Evolutionary conservation across 64 coral and sea anemone species (phyloP), one percentile per base, ranked within the genome.

Genomic region (Actinia tenebrosa): DNA sequence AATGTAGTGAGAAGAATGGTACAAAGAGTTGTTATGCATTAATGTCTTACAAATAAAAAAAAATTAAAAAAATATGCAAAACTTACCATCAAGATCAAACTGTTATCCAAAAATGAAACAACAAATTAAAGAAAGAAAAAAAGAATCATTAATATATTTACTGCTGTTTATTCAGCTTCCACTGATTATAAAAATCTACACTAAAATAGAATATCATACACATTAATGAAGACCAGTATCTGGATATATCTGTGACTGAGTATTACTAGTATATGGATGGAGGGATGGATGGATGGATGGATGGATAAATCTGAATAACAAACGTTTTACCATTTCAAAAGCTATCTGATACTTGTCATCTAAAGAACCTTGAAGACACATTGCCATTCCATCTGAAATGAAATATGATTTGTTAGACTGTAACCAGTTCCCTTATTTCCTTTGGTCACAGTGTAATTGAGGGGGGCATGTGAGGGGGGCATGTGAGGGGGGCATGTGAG

Each of bases 11-110:
- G 7, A 50, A 50, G 47, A 50, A 50, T 58, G 13, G 2, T 58
- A 13, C 2, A 11, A 58, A 58, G 56, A 58, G 7, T 37, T 37
- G 30, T 37, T 37, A 37, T 37, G 30, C 9, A 4, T 30, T 42
- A 75, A 75, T 30, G 30, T 37, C 7, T 75, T 14, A 75, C 13
- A 30, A 75, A 42, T 37, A 75, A 75, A 37, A 37, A 37, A 37
- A 0, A 37, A n/a, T 7, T 69, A 9, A 10, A 75, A 88, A 64
- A 61, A 64, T 53, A 15, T 22, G 44, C 14, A 78, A 60, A 46
- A 78, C 89, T 47, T 88, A 94, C 93, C 89, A 88, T 94, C 89
- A 64, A 94, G 86, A 86, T 94, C 89, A 68, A 94, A 91, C 93
- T 94, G 79, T 87, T 53, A 22, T 56, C 58, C 52, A 4, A 46